phyloP scores from a whole-genome alignment of 2,888 invertebrate species.

The Prionchulus punctatus region DNA sequence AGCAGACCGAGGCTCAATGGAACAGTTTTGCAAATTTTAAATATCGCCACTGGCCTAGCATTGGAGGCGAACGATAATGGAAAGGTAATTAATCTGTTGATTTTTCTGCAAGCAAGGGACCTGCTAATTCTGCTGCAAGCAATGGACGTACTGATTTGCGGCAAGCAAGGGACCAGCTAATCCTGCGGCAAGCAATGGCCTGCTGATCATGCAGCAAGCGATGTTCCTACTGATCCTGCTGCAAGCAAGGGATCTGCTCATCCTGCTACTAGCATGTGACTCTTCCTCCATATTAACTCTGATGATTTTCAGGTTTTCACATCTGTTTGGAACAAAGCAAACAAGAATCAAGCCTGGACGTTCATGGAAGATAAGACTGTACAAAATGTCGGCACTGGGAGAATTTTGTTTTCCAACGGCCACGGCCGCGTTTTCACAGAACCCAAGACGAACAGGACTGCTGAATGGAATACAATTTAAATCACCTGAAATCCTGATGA shows the following conservation, averaged over 20 bases:
- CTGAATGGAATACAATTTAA: too few species aligned
- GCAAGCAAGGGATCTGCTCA: background rate
- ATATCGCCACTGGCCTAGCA: background rate
- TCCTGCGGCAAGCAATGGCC: too few species aligned
- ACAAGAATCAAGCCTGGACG: background rate
- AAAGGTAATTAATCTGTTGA: background rate
- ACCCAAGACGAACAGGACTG: too few species aligned
- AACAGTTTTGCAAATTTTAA: background rate
- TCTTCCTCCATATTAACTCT: background rate
- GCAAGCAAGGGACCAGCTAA: too few species aligned
- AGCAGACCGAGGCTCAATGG: background rate
- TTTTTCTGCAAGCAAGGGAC: background rate
- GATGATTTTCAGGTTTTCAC: too few species aligned
- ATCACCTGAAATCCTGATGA: too few species aligned
- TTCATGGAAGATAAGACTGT: background rate
- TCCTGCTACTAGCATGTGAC: background rate
- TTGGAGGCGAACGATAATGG: background rate
- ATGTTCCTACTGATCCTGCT: background rate
- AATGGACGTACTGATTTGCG: background rate
- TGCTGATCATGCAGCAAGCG: too few species aligned
- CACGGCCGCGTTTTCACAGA: background rate
- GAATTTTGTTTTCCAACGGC: background rate
- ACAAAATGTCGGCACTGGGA: background rate
- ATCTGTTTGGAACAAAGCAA: too few species aligned
- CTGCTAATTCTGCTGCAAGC: background rate